phyloP scores from a whole-genome alignment of 2,113 vertebrate genomes.

The Galbula dea region DNA sequence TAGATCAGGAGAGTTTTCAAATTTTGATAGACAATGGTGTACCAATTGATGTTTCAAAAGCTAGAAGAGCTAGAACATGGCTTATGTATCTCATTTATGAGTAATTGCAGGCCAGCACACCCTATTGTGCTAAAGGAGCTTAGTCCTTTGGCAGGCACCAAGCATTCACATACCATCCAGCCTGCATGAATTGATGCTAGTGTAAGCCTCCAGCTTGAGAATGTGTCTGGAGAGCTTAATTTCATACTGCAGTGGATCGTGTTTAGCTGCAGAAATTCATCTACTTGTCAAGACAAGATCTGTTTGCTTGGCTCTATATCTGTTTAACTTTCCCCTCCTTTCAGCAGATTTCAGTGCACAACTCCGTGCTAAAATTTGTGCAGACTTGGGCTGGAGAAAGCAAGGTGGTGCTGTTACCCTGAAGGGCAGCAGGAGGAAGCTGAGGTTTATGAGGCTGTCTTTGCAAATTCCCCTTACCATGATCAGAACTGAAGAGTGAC shows the following conservation, averaged over 20 bases:
- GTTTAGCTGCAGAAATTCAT: neutral
- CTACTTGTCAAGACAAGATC: neutral
- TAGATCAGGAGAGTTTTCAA: neutral
- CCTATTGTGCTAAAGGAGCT: neutral
- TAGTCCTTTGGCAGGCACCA: neutral
- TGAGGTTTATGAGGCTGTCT: neutral
- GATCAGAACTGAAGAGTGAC: neutral
- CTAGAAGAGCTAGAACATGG: neutral
- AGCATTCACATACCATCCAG: neutral
- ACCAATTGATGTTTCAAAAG: neutral
- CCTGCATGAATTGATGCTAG: neutral
- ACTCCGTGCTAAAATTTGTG: neutral
- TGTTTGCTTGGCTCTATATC: neutral
- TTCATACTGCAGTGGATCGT: neutral
- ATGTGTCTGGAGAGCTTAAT: neutral
- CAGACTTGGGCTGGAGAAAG: neutral
- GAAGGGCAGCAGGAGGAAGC: neutral
- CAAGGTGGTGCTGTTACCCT: neutral
- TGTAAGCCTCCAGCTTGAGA: neutral
- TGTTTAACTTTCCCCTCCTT: neutral
- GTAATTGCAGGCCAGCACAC: neutral
- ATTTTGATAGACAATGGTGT: neutral
- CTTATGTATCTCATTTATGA: neutral
- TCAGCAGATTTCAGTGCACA: neutral
- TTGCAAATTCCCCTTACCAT: neutral